Evolutionary conservation across 2,797 vertebrate genomes (phyloP).

Genomic region (Erethizon dorsatum): DNA sequence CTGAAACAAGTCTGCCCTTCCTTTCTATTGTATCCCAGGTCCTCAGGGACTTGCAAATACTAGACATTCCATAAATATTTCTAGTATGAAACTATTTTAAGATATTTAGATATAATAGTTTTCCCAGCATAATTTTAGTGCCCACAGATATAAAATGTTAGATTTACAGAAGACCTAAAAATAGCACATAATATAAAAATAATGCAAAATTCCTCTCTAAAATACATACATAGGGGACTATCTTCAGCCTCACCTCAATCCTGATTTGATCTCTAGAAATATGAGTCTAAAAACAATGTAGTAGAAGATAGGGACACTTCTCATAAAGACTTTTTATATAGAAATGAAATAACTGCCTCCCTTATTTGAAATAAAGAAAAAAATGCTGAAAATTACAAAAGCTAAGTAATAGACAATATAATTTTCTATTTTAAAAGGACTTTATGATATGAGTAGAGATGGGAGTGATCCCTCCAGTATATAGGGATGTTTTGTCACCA

Average conservation of each 20-base stretch:
- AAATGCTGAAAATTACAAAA: background rate
- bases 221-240: background rate
- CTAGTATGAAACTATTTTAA: conserved; percentile 48
- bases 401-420: background rate
- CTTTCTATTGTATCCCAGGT: background rate
- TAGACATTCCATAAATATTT: conserved; percentile 26
- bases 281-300: background rate
- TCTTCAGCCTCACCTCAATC: background rate
- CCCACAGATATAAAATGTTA: conserved; percentile 6
- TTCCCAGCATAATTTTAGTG: conserved; percentile 27
- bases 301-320: background rate
- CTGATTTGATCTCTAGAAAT: background rate
- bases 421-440: conserved; percentile 13
- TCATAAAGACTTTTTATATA: conserved; percentile 7
- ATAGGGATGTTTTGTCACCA: background rate
- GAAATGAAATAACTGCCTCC: background rate
- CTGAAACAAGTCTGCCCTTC: background rate
- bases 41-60: background rate
- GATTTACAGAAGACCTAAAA: conserved; percentile 25
- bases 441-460: background rate
- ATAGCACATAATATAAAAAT: background rate
- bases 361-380: conserved; percentile 28
- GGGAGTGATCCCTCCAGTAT: background rate
- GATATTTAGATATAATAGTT: background rate
- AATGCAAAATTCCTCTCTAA: conserved; percentile 47